Evolutionary conservation across 2,888 invertebrate species (phyloP).

Genomic region (Cactoblastis cactorum): DNA sequence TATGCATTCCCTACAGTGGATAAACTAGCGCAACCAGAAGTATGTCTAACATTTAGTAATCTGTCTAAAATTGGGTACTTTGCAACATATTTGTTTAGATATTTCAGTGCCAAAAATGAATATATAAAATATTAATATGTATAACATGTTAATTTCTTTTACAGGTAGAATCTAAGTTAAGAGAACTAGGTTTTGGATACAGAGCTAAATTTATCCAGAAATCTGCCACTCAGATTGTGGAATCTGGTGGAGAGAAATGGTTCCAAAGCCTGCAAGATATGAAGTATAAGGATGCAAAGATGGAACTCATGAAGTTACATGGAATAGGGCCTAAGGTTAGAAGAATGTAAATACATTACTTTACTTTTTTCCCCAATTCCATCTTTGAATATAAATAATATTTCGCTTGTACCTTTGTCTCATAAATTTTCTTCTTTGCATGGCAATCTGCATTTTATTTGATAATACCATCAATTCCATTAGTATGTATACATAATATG

Average conservation of each 20-base stretch:
- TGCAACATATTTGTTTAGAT: conserved; percentile 10
- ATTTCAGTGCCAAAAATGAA: background rate
- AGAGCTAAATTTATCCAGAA: conserved; percentile 91
- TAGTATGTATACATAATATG: too few relatives aligned
- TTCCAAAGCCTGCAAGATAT: conserved; percentile 82
- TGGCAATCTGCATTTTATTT: too few relatives aligned
- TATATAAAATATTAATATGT: background rate
- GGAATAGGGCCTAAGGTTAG: conserved; percentile 96
- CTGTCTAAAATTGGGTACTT: too few relatives aligned
- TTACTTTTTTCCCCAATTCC: background rate
- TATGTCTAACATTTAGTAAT: too few relatives aligned
- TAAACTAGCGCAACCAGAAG: conserved; percentile 72
- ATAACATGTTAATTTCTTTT: too few relatives aligned
- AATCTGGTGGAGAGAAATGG: conserved; percentile 87
- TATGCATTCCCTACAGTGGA: conserved; percentile 90
- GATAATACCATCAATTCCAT: too few relatives aligned
- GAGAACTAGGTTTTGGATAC: conserved; percentile 90
- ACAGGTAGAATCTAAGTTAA: conserved; percentile 84
- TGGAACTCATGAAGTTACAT: conserved; percentile 86
- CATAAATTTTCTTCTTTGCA: too few relatives aligned
- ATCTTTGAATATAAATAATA: too few relatives aligned
- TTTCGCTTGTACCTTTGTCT: too few relatives aligned
- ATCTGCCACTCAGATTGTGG: conserved; percentile 83
- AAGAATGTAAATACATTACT: background rate
- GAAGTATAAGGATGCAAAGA: conserved; percentile 86